Conservation (phyloP, 2,888 invertebrate genomes). For the Aproaerema taeniolella region DNA sequence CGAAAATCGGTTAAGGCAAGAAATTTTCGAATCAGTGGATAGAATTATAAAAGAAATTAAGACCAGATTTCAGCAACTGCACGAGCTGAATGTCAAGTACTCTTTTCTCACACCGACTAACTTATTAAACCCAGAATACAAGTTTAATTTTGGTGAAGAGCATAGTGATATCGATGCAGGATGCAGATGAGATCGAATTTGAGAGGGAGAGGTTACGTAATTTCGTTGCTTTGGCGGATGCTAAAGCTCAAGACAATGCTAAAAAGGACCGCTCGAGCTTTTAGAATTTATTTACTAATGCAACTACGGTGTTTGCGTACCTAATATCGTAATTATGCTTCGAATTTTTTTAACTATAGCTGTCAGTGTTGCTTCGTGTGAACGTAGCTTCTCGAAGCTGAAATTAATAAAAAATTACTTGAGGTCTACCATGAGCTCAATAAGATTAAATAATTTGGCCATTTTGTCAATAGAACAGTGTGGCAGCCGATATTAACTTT, state of each 20-base stretch:
- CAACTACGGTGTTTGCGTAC: not conserved
- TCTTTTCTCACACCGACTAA: conserved; percentile 9
- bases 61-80: conserved; percentile 13
- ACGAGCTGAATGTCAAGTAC: conserved; percentile 7
- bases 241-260: not conserved
- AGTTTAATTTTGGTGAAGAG: not conserved
- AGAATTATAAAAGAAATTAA: conserved; percentile 12
- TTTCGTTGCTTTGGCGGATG: not conserved
- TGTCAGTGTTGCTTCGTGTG: not conserved
- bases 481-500: not conserved
- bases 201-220: not conserved
- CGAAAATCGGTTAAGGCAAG: conserved; percentile 7
- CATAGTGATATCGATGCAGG: not conserved
- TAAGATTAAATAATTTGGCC: not conserved
- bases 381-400: not conserved
- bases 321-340: not conserved
- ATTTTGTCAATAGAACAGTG: not conserved
- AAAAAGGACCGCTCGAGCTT: not conserved
- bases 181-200: not conserved
- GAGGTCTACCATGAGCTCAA: not conserved
- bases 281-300: not conserved
- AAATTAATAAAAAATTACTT: conserved; percentile 4
- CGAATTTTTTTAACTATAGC: not conserved
- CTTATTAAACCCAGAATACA: not conserved
- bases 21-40: conserved; percentile 12